Percentiles rank a stretch among this genome's conserved stretches.
Evolutionary conservation across 2,888 invertebrate species (phyloP).

Genomic region (Himalopsyche japonica): DNA sequence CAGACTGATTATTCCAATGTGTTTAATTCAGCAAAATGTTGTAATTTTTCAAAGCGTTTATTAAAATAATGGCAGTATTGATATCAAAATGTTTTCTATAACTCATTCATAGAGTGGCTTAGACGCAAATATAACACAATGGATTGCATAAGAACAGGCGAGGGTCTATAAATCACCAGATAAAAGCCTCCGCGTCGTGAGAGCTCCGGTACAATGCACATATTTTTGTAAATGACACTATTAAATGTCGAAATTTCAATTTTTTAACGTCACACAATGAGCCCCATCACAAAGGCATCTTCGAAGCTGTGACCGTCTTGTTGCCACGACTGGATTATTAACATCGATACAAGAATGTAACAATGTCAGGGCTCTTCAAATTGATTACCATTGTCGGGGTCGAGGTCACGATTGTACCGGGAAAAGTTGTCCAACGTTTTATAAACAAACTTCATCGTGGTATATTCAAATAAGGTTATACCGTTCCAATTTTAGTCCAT

Average conservation of each 20-base stretch:
- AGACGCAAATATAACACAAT: constrained; percentile 20
- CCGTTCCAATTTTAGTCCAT: not conserved
- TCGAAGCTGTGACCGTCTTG: constrained; percentile 15
- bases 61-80: not conserved
- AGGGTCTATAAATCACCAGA: constrained; percentile 28
- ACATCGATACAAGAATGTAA: not conserved
- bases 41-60: too few relatives aligned
- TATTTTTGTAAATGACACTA: constrained; percentile 36
- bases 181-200: constrained; percentile 11
- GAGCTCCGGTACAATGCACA: constrained; percentile 16
- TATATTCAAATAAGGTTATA: not conserved
- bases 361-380: constrained; percentile 1
- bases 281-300: constrained; percentile 20
- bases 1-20: too few relatives aligned
- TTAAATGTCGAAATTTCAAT: constrained; percentile 39
- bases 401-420: not conserved
- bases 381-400: not conserved
- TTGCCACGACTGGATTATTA: constrained; percentile 15
- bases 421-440: not conserved
- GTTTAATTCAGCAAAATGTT: too few relatives aligned
- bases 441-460: not conserved
- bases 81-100: not conserved
- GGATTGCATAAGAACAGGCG: constrained; percentile 10
- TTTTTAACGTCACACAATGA: constrained; percentile 30
- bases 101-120: not conserved